A percentile compares a stretch with the other conserved stretches of the same genome.
Conservation (phyloP, 1,140 invertebrate species). For the Nasonia vitripennis region DNA sequence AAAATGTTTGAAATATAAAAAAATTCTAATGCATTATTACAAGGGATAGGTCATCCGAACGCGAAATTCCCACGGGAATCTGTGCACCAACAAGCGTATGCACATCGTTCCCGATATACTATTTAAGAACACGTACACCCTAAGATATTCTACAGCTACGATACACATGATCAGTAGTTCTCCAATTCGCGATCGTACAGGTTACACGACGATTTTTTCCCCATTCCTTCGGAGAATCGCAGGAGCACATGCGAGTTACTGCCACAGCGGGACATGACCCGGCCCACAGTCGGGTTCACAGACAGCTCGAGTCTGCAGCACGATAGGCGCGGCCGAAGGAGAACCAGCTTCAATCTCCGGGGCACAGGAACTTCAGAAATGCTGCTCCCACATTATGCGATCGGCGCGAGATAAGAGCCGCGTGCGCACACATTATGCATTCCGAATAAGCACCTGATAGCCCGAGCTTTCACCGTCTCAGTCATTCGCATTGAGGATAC, state of each 20-base stretch:
- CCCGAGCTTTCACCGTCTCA: background rate
- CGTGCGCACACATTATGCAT: background rate
- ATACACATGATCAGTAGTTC: no score
- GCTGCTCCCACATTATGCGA: conserved; percentile 12
- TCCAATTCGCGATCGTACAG: background rate
- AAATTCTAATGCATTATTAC: no score
- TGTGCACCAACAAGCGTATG: background rate
- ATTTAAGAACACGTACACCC: background rate
- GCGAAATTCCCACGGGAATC: background rate
- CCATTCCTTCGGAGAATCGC: background rate
- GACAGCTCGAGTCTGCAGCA: no score
- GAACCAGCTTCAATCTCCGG: conserved; percentile 26
- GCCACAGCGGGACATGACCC: background rate
- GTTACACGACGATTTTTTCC: background rate
- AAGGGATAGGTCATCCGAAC: background rate
- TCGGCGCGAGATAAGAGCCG: background rate
- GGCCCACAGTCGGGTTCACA: background rate
- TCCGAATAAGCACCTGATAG: conserved; percentile 14
- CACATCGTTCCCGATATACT: background rate
- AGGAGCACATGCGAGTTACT: background rate
- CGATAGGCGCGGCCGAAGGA: conserved; percentile 24
- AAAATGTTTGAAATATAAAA: no score
- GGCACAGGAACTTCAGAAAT: conserved; percentile 38
- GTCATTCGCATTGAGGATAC: background rate
- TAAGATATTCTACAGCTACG: background rate